Evolutionary conservation across 2,113 vertebrate species (phyloP), one percentile per base, ranked within the genome.

Genomic region (Mastomys coucha): DNA sequence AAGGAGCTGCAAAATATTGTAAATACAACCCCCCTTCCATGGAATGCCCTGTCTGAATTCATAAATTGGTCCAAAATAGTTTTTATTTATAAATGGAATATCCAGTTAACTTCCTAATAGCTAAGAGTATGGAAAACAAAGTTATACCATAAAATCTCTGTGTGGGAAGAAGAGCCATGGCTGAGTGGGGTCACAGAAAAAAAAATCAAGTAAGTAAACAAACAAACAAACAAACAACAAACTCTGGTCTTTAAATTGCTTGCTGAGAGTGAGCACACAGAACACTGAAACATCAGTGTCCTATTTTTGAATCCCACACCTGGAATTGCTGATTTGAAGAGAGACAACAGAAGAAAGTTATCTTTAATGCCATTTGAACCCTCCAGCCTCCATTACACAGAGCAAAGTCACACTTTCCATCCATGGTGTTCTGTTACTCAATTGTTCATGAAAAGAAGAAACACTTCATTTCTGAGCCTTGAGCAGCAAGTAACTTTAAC

Each of bases 111-210:
- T 65, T 87, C 87, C n/a, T 60, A 70, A 69, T 12, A 3, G 63
- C 45, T 70, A 93, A 90, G 17, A 33, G 69, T 89, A 28, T 16
- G 58, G 39, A 84, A 89, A 91, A 89, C 24, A 91, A 91, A 69
- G 7, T 39, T 84, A 56, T 9, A 69, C 42, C 24, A 65, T n/a
- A 63, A 89, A 89, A 19, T 78, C 45, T 91, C 76, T 36, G 58
- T 42, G 24, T 36, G 9, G 1, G 2, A 67, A 92, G 56, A 80
- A 72, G 89, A 95, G 22, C 22, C 49, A 3, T 0, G 31, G n/a
- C n/a, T 70, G n/a, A 9, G 4, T 39, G 33, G 28, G 2, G 11
- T 10, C 81, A 72, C 60, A 13, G 42, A 58, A 65, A 65, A 58
- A 65, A 65, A 28, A 65, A 65, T 4, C 26, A 65, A 65, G 63